Base-by-base conservation (phyloP, 2,113 vertebrate species). In the Crocuta crocuta region DNA sequence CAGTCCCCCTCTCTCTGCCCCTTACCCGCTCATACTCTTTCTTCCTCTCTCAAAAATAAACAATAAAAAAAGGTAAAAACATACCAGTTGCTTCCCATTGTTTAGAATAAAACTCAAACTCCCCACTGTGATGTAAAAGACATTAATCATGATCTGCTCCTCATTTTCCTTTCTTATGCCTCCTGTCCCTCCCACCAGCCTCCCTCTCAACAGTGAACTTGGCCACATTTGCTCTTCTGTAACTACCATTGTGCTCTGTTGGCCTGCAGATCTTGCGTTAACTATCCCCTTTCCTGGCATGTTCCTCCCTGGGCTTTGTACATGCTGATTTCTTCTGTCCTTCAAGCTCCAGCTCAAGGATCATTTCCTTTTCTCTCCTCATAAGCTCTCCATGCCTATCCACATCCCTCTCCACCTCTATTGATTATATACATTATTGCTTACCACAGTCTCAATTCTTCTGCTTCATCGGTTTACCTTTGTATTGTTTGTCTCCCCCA, bases 51-150 rank as follows among this genome's bases (percentile, higher is more conserved):
- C 58, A 23, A 61, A 61, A 61, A 61, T 61, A 61, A 61, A 9
- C 58, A 61, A 61, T 21, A 58, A 58, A 55, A 58, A 28, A 63
- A 63, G 39, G 39, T 39, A 39, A 39, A 39, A 39, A 26, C 11
- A 11, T n/a, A 26, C 85, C 33, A 45, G 70, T 73, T 84, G 48
- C 28, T 84, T 93, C 35, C 31, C 71, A 55, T 87, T 74, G 74
- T 33, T 96, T 35, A 68, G 63, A 87, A 85, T 66, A 65, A 80
- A 95, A 90, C 48, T 45, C n/a, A 65, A 55, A n/a, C 13, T 48
- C 39, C 5, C 35, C 55, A 26, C 12, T 4, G 2, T 58, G 24
- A 63, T 12, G 2, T n/a, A 74, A 91, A 48, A 23, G 61, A 28
- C 15, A 43, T 23, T 11, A 58, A 15, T 15, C 10, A 61, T 63